Percentiles rank a stretch among this genome's conserved stretches.
These are phyloP conservation scores for Podotricha telesiphe DNA, from an alignment of 2,888 invertebrate species.

Conservation along the genomic window DNA sequence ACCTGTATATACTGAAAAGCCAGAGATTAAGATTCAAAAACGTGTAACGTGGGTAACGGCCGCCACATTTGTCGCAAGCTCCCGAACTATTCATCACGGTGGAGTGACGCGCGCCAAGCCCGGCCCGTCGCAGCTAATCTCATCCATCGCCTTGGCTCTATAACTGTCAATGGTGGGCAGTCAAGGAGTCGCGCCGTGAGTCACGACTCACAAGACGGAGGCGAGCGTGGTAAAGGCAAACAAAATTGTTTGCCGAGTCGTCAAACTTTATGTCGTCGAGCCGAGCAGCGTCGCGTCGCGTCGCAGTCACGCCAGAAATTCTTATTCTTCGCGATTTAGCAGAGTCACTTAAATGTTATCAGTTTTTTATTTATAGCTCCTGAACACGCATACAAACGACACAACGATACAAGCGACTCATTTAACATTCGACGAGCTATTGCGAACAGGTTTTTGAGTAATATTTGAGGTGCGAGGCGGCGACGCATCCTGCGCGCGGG, in stretches of 20 bases:
- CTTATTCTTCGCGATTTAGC: slow-evolving; percentile 17
- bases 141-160: slow-evolving; percentile 35
- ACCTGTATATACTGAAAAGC: neutral
- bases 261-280: slow-evolving; percentile 16
- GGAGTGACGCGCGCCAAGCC: slow-evolving; percentile 19
- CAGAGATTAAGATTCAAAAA: neutral
- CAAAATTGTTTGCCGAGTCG: slow-evolving; percentile 22
- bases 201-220: slow-evolving; percentile 19
- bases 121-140: slow-evolving; percentile 27
- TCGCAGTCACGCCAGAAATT: slow-evolving; percentile 17
- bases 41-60: neutral
- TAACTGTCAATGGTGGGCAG: slow-evolving; percentile 37
- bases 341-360: slow-evolving; percentile 25
- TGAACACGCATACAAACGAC: slow-evolving; percentile 18
- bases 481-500: slow-evolving; percentile 29
- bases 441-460: slow-evolving; percentile 29
- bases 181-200: slow-evolving; percentile 31
- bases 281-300: neutral
- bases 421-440: slow-evolving; percentile 21
- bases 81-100: slow-evolving; percentile 21
- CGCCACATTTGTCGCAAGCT: neutral
- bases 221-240: slow-evolving; percentile 20
- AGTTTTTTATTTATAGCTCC: slow-evolving; percentile 27
- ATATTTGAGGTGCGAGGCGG: slow-evolving; percentile 17
- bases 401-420: slow-evolving; percentile 7